These are phyloP conservation scores for Eublepharis macularius DNA, from an alignment of 2,113 vertebrate genomes.

Conservation along the genomic window DNA sequence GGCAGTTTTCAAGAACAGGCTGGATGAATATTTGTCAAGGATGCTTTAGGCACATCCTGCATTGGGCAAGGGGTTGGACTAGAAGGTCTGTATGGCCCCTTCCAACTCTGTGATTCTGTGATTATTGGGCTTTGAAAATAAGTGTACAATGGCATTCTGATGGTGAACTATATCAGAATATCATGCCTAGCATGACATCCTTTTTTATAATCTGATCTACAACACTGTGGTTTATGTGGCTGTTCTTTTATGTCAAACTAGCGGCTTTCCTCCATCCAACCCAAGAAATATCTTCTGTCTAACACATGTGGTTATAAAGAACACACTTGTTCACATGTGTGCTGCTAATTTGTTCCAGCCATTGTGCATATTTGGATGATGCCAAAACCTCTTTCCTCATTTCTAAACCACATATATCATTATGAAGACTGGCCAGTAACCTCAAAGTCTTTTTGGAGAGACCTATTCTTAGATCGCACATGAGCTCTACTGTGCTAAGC, in stretches of 20 bases:
- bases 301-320: fast-evolving
- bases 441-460: background rate
- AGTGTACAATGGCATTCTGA: background rate
- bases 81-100: no score
- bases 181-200: background rate
- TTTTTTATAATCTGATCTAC: background rate
- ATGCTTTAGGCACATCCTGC: no score
- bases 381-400: constrained; percentile 12
- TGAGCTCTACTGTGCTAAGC: background rate
- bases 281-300: background rate
- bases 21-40: no score
- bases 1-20: no score
- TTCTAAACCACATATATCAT: constrained; percentile 13
- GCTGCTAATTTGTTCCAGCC: background rate
- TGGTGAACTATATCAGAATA: background rate
- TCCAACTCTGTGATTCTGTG: no score
- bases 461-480: constrained; percentile 8
- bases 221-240: background rate
- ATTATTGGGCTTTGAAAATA: background rate
- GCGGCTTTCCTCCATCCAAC: background rate
- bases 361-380: constrained; percentile 9
- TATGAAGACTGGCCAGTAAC: constrained; percentile 10
- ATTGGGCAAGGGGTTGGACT: no score
- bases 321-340: constrained; percentile 2
- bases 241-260: background rate